These are phyloP conservation scores for Promerops cafer DNA, from an alignment of 2,113 vertebrate species.

Conservation along the genomic window DNA sequence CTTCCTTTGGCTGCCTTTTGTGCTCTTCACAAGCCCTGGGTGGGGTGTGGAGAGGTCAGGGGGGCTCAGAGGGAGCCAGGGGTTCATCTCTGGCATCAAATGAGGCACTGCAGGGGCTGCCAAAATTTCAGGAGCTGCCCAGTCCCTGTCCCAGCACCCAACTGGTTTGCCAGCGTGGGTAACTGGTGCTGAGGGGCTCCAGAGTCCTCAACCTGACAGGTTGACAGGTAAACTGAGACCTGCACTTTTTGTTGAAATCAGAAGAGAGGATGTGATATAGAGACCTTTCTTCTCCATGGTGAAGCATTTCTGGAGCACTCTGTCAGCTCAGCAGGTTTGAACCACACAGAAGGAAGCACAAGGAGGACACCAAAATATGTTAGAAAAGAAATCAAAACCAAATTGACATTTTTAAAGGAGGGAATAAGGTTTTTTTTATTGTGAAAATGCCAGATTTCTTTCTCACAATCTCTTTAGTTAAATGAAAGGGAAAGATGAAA, in stretches of 20 bases:
- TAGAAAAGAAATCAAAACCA: not conserved
- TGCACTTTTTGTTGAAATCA: not conserved
- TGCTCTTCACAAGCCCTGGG: not conserved
- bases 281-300: not conserved
- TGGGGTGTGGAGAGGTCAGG: not conserved
- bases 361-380: not conserved
- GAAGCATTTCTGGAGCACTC: not conserved
- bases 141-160: not conserved
- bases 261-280: not conserved
- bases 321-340: not conserved
- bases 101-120: not conserved
- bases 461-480: not conserved
- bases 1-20: no score
- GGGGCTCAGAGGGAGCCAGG: not conserved
- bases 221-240: not conserved
- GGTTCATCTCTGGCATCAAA: not conserved
- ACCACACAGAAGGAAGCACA: not conserved
- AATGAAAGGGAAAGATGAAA: not conserved
- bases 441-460: not conserved
- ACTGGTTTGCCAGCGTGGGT: not conserved
- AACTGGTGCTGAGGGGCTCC: not conserved
- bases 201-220: rapidly evolving
- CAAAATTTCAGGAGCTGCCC: not conserved
- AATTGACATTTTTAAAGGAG: rapidly evolving
- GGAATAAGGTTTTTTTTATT: not conserved